Percentiles rank a stretch among this genome's conserved stretches.
These are phyloP conservation scores for Sarotherodon lohbergeri DNA, from an alignment of 2,113 vertebrate species.

Conservation along the genomic window DNA sequence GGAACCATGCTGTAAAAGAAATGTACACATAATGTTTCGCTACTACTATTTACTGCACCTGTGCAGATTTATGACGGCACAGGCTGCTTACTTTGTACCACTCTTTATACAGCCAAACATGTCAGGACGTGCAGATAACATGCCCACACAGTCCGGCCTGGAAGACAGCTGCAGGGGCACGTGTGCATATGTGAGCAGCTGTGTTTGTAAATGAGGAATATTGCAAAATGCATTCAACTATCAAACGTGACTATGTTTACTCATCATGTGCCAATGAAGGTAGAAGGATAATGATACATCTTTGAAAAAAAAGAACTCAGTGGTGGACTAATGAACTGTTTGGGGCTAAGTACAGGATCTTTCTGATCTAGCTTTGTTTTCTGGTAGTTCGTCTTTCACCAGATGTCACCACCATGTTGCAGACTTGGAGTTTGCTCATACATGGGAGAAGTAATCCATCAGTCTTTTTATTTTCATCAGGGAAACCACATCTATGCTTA, in stretches of 20 bases:
- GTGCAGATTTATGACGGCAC: not conserved
- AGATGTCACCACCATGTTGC: not conserved
- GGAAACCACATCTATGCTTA: not conserved
- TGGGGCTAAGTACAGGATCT: not conserved
- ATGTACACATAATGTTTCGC: not conserved
- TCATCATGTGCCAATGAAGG: not conserved
- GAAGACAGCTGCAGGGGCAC: not conserved
- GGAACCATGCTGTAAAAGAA: fast-evolving
- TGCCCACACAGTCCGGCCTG: not conserved
- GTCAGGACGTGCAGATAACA: not conserved
- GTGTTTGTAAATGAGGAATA: constrained; percentile 22
- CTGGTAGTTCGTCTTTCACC: not conserved
- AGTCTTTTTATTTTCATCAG: not conserved
- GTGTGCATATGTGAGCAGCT: constrained; percentile 12
- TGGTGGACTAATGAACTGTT: not conserved
- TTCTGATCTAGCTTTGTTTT: not conserved
- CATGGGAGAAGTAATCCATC: not conserved
- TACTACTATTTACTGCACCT: not conserved
- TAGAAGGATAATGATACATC: not conserved
- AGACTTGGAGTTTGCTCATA: not conserved
- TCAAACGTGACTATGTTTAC: not conserved
- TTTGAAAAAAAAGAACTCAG: not conserved
- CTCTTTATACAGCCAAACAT: not conserved
- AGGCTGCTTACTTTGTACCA: not conserved
- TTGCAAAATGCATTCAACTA: not conserved